A percentile compares a stretch with the other conserved stretches of the same genome.
These are phyloP conservation scores for Sebastes taczanowskii DNA, from an alignment of 2,797 vertebrate species.

Conservation along the genomic window DNA sequence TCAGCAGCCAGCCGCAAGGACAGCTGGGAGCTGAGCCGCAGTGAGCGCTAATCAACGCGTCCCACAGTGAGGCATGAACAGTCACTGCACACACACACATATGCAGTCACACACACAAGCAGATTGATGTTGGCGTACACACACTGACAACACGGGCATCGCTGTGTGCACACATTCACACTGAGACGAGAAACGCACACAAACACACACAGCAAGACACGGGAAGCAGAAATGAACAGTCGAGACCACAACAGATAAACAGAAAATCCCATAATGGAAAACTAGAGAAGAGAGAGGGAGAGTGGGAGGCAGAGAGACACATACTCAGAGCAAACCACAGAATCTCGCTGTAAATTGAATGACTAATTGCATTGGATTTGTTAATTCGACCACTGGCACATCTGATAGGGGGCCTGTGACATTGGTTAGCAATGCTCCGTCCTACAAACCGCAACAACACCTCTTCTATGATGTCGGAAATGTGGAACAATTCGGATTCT, in stretches of 20 bases:
- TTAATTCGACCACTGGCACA: conserved; percentile 71
- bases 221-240: conserved; percentile 76
- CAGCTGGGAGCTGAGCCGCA: conserved; percentile 81
- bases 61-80: conserved; percentile 82
- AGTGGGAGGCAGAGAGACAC: neutral
- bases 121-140: conserved; percentile 54
- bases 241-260: conserved; percentile 73
- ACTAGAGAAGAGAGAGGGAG: neutral
- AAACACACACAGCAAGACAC: conserved; percentile 71
- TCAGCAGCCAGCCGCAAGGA: conserved; percentile 78
- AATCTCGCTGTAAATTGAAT: conserved; percentile 63
- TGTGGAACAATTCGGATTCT: conserved; percentile 64
- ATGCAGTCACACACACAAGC: conserved; percentile 34
- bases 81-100: conserved; percentile 43
- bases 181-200: conserved; percentile 46
- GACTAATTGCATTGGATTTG: conserved; percentile 76
- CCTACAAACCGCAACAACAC: conserved; percentile 54
- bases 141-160: conserved; percentile 60
- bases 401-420: conserved; percentile 67
- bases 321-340: conserved; percentile 31
- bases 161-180: conserved; percentile 61
- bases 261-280: conserved; percentile 68
- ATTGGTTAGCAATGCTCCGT: conserved; percentile 65
- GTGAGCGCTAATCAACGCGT: conserved; percentile 79
- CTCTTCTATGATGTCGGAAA: conserved; percentile 53